Base-by-base conservation (phyloP, 1,140 invertebrate species). In the Brachionus angularis region DNA sequence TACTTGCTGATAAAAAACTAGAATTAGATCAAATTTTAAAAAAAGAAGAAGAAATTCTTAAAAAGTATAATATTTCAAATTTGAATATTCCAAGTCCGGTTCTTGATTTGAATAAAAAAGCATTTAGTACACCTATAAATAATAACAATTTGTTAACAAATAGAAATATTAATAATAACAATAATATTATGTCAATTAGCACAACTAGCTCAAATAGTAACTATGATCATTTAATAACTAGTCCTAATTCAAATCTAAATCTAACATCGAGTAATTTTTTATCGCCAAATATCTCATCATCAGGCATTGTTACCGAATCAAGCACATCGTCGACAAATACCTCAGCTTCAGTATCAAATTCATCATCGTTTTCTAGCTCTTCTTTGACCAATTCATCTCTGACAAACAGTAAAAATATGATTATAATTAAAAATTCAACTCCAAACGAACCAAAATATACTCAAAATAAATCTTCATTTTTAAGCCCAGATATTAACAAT, bases 331-430 rank as follows among this genome's bases (percentile, higher is more conserved):
- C 53, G 2, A 36, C n/a, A n/a, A 42, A 36, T 5, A 58, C 53
- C 7, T 58, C 53, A 5, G 27, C 53, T 39, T 58, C 53, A 4
- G 53, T 58, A 16, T 58, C 53, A 18, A 58, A 58, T 27, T 58
- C 53, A 18, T 58, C 53, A 10, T 58, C 53, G 23, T 58, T 58
- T 39, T 58, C 34, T n/a, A n/a, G n/a, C 12, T 55, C 52, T 5
- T 55, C 52, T 3, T 27, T 31, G 33, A 58, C 53, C 2, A 58
- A 58, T 27, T 58, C 53, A 3, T 58, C 53, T 4, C 27, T 58
- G 10, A 42, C 53, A 12, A 58, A 58, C 25, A 42, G 16, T 21
- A 58, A 58, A 58, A 58, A 58, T 36, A 27, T 58, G 34, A 58
- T 58, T 14, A 36, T 42, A 3, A 42, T 58, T 23, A 58, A 58